Evolutionary conservation across 1,140 invertebrate species (phyloP).

Genomic region (Drosophila elegans): DNA sequence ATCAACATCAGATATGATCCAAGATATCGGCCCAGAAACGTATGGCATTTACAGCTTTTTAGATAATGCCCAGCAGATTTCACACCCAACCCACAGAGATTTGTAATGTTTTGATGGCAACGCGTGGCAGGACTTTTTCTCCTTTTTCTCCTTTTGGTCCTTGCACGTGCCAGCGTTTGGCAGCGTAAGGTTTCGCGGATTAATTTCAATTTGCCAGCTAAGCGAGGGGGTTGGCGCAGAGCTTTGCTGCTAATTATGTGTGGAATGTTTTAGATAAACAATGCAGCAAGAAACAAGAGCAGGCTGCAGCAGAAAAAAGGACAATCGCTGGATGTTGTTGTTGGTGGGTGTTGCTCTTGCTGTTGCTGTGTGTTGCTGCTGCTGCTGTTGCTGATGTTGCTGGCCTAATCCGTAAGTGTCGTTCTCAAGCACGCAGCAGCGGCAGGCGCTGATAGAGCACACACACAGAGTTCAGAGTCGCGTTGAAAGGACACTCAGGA

Average conservation of each 20-base stretch:
- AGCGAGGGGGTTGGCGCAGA: constrained; percentile 4
- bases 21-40: constrained; percentile 66
- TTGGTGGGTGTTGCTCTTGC: constrained; percentile 17
- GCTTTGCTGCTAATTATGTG: constrained; percentile 81
- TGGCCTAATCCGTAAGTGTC: constrained; percentile 83
- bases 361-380: constrained; percentile 9
- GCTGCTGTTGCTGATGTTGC: constrained; percentile 43
- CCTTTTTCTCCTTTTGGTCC: neutral
- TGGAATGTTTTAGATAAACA: constrained; percentile 82
- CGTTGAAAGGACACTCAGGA: constrained; percentile 18
- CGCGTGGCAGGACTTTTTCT: constrained; percentile 41
- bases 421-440: constrained; percentile 77
- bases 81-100: constrained; percentile 55
- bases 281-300: constrained; percentile 40
- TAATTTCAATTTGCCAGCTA: constrained; percentile 80
- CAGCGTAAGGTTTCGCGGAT: constrained; percentile 82
- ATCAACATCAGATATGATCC: constrained; percentile 56
- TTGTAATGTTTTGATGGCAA: constrained; percentile 72
- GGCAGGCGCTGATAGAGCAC: constrained; percentile 80
- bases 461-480: constrained; percentile 44
- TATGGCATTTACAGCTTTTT: constrained; percentile 51
- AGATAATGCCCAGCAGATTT: constrained; percentile 61
- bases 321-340: constrained; percentile 46
- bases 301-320: constrained; percentile 64
- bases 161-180: constrained; percentile 78